A percentile compares a stretch with the other conserved stretches of the same genome.
phyloP scores from a whole-genome alignment of 2,113 vertebrate species.

The Albula glossodonta region DNA sequence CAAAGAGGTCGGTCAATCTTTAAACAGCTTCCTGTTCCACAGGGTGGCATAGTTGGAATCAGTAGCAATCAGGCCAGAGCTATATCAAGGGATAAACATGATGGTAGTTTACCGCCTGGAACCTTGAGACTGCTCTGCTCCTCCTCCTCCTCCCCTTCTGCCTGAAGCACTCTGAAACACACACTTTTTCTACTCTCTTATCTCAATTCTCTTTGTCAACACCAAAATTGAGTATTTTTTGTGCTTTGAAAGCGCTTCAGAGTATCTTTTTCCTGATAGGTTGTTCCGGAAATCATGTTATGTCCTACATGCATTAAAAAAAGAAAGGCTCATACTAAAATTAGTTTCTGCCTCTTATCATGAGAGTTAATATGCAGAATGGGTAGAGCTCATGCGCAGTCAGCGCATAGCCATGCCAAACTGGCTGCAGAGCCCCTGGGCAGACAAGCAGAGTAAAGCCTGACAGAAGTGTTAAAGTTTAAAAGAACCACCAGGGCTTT shows the following conservation, averaged over 20 bases:
- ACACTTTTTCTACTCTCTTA: neutral
- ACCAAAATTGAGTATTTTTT: neutral
- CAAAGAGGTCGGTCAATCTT: conserved; percentile 16
- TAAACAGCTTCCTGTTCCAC: conserved; percentile 17
- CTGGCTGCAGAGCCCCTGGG: neutral
- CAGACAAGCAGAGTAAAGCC: neutral
- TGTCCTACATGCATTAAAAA: neutral
- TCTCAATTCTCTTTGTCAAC: neutral
- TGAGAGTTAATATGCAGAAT: conserved; percentile 36
- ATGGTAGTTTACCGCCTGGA: neutral
- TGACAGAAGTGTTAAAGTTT: neutral
- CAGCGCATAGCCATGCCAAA: conserved; percentile 17
- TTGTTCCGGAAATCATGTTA: neutral
- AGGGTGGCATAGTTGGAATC: neutral
- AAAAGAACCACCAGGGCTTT: neutral
- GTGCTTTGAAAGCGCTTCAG: neutral
- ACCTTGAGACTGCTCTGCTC: conserved; percentile 3
- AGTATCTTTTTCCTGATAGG: neutral
- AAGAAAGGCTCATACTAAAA: conserved; percentile 44
- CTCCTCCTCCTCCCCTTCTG: neutral
- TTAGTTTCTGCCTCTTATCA: conserved; percentile 55
- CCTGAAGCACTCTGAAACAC: neutral
- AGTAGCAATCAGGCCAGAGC: neutral
- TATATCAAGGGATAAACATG: neutral
- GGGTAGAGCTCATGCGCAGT: conserved; percentile 29